A percentile compares a stretch with the other conserved stretches of the same genome.
These are phyloP conservation scores for Motacilla alba DNA, from an alignment of 2,113 vertebrate species.

Conservation along the genomic window DNA sequence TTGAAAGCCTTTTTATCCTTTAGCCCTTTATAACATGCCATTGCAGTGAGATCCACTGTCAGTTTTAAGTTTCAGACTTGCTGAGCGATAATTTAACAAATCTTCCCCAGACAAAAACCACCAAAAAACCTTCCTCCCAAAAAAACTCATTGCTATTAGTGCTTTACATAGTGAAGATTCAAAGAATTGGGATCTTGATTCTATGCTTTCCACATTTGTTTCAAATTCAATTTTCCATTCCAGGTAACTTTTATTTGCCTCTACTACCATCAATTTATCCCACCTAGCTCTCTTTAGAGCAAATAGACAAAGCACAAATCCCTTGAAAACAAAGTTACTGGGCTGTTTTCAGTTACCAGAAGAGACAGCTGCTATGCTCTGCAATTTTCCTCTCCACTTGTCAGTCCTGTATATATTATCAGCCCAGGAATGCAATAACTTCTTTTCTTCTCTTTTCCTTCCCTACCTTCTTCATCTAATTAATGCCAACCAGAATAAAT, in stretches of 20 bases:
- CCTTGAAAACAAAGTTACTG: not conserved
- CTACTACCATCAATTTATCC: not conserved
- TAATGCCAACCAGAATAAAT: constrained; percentile 11
- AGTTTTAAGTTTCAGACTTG: not conserved
- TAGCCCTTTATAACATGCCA: not conserved
- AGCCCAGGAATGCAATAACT: constrained; percentile 36
- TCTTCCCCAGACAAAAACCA: not conserved
- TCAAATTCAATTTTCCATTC: not conserved
- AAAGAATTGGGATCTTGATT: not conserved
- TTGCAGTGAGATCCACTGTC: not conserved
- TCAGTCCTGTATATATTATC: not conserved
- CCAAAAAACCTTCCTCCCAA: fast-evolving
- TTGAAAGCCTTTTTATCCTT: not conserved
- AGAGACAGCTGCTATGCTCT: not conserved
- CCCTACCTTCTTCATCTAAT: constrained; percentile 1
- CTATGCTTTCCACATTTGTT: not conserved
- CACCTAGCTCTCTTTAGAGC: not conserved
- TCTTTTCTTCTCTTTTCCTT: not conserved
- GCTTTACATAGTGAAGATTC: not conserved
- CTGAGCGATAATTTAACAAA: not conserved
- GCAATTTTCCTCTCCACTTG: constrained; percentile 3
- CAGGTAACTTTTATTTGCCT: not conserved
- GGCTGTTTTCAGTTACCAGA: not conserved
- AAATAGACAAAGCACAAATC: not conserved
- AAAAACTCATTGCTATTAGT: not conserved